These are phyloP conservation scores for Pogonophryne albipinna DNA, from an alignment of 2,797 vertebrate species.

Conservation along the genomic window DNA sequence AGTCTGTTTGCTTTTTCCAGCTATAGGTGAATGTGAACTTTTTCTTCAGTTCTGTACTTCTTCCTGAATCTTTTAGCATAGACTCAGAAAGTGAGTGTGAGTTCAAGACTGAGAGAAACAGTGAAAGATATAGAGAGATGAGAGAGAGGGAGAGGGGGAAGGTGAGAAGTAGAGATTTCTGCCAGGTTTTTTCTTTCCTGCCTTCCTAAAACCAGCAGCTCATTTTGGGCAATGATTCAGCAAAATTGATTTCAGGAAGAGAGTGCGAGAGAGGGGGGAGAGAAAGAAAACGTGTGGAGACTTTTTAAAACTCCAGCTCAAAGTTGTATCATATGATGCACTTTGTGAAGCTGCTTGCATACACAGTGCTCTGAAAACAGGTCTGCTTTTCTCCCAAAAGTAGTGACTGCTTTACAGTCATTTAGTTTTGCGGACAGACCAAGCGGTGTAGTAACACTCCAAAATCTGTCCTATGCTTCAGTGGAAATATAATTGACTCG, in stretches of 20 bases:
- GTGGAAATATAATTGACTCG: constrained; percentile 38
- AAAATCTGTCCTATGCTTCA: constrained; percentile 29
- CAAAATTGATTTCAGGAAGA: constrained; percentile 78
- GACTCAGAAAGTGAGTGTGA: constrained; percentile 48
- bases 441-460: constrained; percentile 48
- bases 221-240: constrained; percentile 83
- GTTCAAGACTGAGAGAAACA: constrained; percentile 24
- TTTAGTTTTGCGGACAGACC: constrained; percentile 33
- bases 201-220: constrained; percentile 68
- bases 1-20: constrained; percentile 10
- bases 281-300: constrained; percentile 62
- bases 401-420: constrained; percentile 52
- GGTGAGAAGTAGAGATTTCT: constrained; percentile 56
- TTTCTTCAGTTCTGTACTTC: constrained; percentile 41
- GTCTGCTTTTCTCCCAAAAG: constrained; percentile 26
- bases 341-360: constrained; percentile 51
- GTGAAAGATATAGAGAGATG: constrained; percentile 35
- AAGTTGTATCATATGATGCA: constrained; percentile 70
- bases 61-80: constrained; percentile 56
- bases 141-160: constrained; percentile 30
- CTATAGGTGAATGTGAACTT: constrained; percentile 47
- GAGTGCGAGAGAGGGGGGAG: constrained; percentile 27
- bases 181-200: constrained; percentile 50
- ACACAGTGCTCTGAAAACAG: constrained; percentile 43
- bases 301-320: constrained; percentile 68